Evolutionary conservation across 2,113 vertebrate species (phyloP), one percentile per base, ranked within the genome.

Genomic region (Notechis scutatus): DNA sequence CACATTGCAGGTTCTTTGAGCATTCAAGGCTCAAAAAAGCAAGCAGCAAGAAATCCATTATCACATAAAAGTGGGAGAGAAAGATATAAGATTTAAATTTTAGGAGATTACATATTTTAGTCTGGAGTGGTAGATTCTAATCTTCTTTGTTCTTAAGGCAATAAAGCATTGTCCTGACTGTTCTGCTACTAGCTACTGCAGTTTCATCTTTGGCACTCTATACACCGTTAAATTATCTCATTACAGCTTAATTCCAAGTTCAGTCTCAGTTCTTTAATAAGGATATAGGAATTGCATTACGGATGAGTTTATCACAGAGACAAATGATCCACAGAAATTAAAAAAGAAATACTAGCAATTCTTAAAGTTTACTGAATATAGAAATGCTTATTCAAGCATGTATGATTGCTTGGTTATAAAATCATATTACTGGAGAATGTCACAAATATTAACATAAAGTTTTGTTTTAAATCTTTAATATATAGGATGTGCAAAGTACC

Each of bases 401-500:
- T 47, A 74, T 74, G 18, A 24, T 12, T 74, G 20, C 4, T 56
- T 88, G 50, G 50, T 85, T 55, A 91, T 93, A 64, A 93, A 56
- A 69, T n/a, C 34, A 52, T 45, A 86, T 90, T 61, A 34, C 89
- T 87, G 29, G 39, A 90, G 24, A 54, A 87, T 87, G 21, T 55
- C 50, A 69, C 39, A 24, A 29, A 90, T 29, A 85, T 85, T 85
- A 64, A 87, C 4, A 56, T 47, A 91, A 56, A 88, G 61, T 45
- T 64, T 90, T 91, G 52, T 34, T 88, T 88, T 69, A 88, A 88
- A 69, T 64, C 47, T 92, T 61, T 69, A 88, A 92, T 88, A 92
- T 54, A n/a, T 64, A 11, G 3, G 64, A 87, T 88, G 85, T 92
- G 47, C 57, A 92, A 92, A 64, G n/a, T 20, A 39, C 59, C n/a